Evolutionary conservation across 2,113 vertebrate species (phyloP), one percentile per base, ranked within the genome.

Genomic region (Anas platyrhynchos): DNA sequence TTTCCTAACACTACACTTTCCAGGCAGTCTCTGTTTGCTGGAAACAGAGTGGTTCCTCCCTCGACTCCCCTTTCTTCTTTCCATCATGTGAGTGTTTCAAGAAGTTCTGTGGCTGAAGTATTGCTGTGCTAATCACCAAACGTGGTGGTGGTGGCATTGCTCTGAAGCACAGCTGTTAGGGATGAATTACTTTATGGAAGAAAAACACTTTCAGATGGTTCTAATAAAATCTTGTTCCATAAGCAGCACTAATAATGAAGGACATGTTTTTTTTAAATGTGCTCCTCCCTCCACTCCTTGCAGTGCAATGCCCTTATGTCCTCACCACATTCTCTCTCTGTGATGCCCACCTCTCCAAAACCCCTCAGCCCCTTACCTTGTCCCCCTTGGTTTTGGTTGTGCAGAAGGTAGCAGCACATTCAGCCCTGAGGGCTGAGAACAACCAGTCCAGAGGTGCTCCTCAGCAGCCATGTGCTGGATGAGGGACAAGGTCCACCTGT

Each of bases 171-270:
- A 89, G 54, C 89, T 89, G 69, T 25, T 65, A 32, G 38, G 71
- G 62, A 54, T 87, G 41, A 59, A 46, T 63, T 63, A 46, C 78
- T 76, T 69, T 52, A 65, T 62, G 32, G 58, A 48, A 80, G 62
- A 62, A 76, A 94, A 62, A 26, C 11, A 18, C 54, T 88, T 94
- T 93, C 71, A 88, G 90, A 93, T 85, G 67, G 38, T 73, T 82
- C 78, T 61, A 29, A 46, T 71, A 65, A 61, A 50, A 79, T 65
- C 11, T 22, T 83, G 29, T 56, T 88, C 63, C 59, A 73, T 9
- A 54, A 90, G 72, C 72, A 94, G 67, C 55, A 34, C 55, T 65
- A 69, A 36, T 80, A 79, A 65, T 0, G 13, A 66, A 65, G 36
- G 36, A 41, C 8, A 36, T 41, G 21, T 23, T 43, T 76, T 55